A percentile compares a stretch with the other conserved stretches of the same genome.
Conservation (phyloP, 2,888 invertebrate genomes). For the Homarus gammarus region DNA sequence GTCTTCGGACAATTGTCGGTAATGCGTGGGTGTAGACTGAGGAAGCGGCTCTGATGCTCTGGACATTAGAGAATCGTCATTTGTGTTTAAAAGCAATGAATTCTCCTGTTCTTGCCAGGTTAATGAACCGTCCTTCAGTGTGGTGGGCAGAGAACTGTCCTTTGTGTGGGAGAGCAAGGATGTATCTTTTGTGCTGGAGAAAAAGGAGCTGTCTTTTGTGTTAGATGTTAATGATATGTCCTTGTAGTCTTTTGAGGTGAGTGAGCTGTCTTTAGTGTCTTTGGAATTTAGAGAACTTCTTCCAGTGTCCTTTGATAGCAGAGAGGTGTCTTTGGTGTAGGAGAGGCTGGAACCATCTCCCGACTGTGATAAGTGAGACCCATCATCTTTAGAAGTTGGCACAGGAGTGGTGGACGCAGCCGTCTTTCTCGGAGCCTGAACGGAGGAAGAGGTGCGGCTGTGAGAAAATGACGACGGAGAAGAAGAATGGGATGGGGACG, state of each 20-base stretch:
- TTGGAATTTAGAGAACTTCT: slow-evolving; percentile 51
- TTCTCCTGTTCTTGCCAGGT: slow-evolving; percentile 65
- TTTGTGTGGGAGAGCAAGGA: slow-evolving; percentile 59
- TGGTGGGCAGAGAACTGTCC: slow-evolving; percentile 68
- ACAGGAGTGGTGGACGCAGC: slow-evolving; percentile 41
- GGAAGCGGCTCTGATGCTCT: slow-evolving; percentile 60
- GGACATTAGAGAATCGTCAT: slow-evolving; percentile 56
- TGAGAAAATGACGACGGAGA: slow-evolving; percentile 44
- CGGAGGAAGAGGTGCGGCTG: slow-evolving; percentile 31
- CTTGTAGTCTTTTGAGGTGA: slow-evolving; percentile 68
- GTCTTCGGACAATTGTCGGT: slow-evolving; percentile 59
- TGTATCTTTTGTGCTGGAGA: slow-evolving; percentile 63
- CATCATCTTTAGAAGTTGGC: slow-evolving; percentile 49
- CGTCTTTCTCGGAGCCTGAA: slow-evolving; percentile 38
- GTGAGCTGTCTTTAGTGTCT: slow-evolving; percentile 59
- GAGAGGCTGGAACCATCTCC: slow-evolving; percentile 57
- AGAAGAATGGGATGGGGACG: slow-evolving; percentile 47
- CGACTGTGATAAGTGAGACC: slow-evolving; percentile 39
- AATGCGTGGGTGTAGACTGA: slow-evolving; percentile 45
- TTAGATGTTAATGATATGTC: slow-evolving; percentile 67
- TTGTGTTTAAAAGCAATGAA: slow-evolving; percentile 47
- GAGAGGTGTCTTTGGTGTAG: slow-evolving; percentile 64
- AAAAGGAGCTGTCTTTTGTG: slow-evolving; percentile 62
- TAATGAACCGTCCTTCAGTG: slow-evolving; percentile 48
- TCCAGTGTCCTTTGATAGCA: slow-evolving; percentile 59